Evolutionary conservation across 1,140 invertebrate genomes (phyloP), one percentile per base, ranked within the genome.

Genomic region (Formica selysi): DNA sequence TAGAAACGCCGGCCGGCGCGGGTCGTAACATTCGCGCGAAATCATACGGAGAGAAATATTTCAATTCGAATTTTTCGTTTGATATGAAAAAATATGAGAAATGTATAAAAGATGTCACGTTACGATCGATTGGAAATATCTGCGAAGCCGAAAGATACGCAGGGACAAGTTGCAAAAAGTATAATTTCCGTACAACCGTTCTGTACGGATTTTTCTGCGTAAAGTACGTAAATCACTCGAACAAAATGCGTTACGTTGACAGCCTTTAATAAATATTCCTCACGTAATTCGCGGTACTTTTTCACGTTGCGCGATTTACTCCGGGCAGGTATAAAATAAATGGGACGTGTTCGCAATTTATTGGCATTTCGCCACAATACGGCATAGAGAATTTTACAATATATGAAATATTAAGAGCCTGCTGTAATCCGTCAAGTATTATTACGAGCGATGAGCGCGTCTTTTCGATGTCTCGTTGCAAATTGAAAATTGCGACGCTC

Each of bases 401-500:
- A 29, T 29, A 29, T 29, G 26, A 29, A 29, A 29, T 80, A 70
- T 80, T 59, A 57, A 70, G 32, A 38, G 36, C 26, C 36, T 36
- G 48, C 41, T 6, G 44, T 70, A 73, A 81, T 81, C 8, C 22
- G 67, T 44, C 51, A 81, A 16, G 38, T 71, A 19, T 61, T 62
- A 26, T 51, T 73, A 62, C 29, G 22, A 57, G 32, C 32, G 44
- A 61, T 36, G 11, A 29, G n/a, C 48, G 36, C 36, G 29, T 65
- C 3, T 65, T 61, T 54, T 51, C 19, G 4, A 36, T 64, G 29
- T 65, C 26, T 41, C 29, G 41, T 16, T 13, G 32, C 29, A 78
- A 76, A 85, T 85, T 76, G 81, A 78, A 78, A 78, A 85, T 78
- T 41, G 32, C 48, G 68, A 59, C 11, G 8, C 22, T 32, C 16